Percentiles rank a stretch among this genome's conserved stretches.
Evolutionary conservation across 2,888 invertebrate species (phyloP).

Genomic region (Camponotus fellah): DNA sequence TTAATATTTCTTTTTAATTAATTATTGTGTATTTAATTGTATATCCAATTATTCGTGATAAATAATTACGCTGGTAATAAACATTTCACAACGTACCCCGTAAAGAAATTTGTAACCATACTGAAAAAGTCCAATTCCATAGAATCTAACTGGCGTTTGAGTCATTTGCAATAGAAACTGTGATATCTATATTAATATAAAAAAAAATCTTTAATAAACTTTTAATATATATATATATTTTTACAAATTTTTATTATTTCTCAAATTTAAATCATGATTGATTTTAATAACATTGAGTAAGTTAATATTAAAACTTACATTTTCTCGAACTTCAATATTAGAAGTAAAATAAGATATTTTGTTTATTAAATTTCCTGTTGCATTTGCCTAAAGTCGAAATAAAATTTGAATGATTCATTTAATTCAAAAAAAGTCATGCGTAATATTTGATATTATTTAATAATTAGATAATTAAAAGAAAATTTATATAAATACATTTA

Average conservation of each 20-base stretch:
- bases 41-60: neutral
- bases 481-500: neutral
- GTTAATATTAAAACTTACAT: constrained; percentile 20
- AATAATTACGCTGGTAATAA: neutral
- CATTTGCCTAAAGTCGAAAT: constrained; percentile 2
- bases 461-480: too few species aligned
- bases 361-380: constrained; percentile 9
- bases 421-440: neutral
- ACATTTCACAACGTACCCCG: neutral
- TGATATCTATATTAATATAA: neutral
- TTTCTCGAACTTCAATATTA: neutral
- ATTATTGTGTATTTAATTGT: neutral
- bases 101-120: constrained; percentile 22
- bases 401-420: neutral
- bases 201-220: too few species aligned
- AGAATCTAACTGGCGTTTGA: constrained; percentile 1
- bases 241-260: too few species aligned
- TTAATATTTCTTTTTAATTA: neutral
- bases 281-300: too few species aligned
- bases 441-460: neutral
- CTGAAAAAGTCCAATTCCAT: constrained; percentile 30
- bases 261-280: neutral
- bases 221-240: too few species aligned
- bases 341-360: neutral
- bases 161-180: neutral